Conservation (phyloP, 30 jellyfish, hydroid and myxozoan genomes). For the Catostylus mosaicus region DNA sequence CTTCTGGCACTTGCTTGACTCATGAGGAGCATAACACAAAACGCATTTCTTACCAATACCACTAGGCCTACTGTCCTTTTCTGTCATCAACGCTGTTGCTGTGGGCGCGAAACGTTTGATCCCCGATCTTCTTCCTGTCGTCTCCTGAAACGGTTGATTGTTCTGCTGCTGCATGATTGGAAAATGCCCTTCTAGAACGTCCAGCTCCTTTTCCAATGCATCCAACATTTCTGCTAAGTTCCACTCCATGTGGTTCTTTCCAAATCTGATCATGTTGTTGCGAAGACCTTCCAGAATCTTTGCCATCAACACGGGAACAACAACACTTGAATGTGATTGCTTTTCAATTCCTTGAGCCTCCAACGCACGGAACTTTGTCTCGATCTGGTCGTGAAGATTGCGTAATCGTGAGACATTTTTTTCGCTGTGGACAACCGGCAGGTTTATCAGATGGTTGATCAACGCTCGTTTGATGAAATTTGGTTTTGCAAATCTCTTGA, state of each 20-base stretch:
- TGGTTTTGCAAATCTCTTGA: too few species aligned
- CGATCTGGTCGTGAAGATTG: too few species aligned
- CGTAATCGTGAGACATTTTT: background rate
- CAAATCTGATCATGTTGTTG: slow-evolving; percentile 29
- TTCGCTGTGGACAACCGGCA: slow-evolving; percentile 14
- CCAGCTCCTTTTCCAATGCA: slow-evolving; percentile 13
- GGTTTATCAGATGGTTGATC: background rate
- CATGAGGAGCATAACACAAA: too few species aligned
- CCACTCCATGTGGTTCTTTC: slow-evolving; percentile 18
- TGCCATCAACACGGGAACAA: slow-evolving; percentile 21
- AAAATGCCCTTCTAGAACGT: slow-evolving; percentile 12
- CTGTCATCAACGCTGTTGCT: background rate
- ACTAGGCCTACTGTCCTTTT: slow-evolving; percentile 10
- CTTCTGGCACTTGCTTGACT: too few species aligned
- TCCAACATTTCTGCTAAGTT: slow-evolving; percentile 13
- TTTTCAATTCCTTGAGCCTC: slow-evolving; percentile 28
- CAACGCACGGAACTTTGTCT: slow-evolving; percentile 36
- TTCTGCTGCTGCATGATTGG: too few species aligned
- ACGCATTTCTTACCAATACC: too few species aligned
- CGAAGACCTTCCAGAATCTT: slow-evolving; percentile 15
- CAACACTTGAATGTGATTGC: slow-evolving; percentile 11
- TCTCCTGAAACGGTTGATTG: slow-evolving; percentile 1
- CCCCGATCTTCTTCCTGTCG: background rate
- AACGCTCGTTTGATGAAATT: too few species aligned
- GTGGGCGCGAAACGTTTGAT: background rate